A percentile compares a stretch with the other conserved stretches of the same genome.
phyloP scores from a whole-genome alignment of 1,140 invertebrate species.

The Idris sp. region DNA sequence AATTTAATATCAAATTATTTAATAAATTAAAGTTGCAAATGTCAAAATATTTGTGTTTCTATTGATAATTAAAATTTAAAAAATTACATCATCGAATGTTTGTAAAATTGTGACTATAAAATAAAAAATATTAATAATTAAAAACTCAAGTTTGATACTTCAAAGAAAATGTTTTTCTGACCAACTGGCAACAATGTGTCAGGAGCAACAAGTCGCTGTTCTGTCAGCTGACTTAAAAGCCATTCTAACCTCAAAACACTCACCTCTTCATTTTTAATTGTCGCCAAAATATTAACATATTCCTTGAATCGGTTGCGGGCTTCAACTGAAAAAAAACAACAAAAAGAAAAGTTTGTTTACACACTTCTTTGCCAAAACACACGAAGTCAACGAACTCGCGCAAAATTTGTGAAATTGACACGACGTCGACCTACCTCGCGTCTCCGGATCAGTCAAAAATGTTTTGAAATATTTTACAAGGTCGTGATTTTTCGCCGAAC shows the following conservation, averaged over 20 bases:
- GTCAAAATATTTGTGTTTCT: too few relatives aligned
- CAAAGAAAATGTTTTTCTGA: too few relatives aligned
- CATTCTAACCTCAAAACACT: conserved; percentile 48
- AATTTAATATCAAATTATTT: too few relatives aligned
- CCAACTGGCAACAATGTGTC: conserved; percentile 53
- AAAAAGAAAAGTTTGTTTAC: conserved; percentile 51
- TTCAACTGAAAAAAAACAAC: conserved; percentile 82
- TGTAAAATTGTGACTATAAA: too few relatives aligned
- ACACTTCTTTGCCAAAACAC: conserved; percentile 13
- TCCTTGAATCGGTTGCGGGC: conserved; percentile 92
- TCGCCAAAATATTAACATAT: conserved; percentile 92
- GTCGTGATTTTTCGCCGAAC: conserved; percentile 91
- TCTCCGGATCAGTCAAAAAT: conserved; percentile 88
- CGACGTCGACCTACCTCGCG: conserved; percentile 82
- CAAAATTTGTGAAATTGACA: too few relatives aligned
- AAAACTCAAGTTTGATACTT: too few relatives aligned
- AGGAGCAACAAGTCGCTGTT: conserved; percentile 76
- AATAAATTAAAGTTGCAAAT: too few relatives aligned
- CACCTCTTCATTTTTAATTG: conserved; percentile 86
- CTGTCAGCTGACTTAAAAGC: conserved; percentile 62
- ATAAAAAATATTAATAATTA: too few relatives aligned
- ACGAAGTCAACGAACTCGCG: background rate
- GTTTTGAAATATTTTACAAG: conserved; percentile 92
- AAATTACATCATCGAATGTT: too few relatives aligned
- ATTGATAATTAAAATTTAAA: too few relatives aligned